Percentiles rank a stretch among this genome's conserved stretches.
Conservation (phyloP, 1,140 invertebrate genomes). For the Myzus persicae region DNA sequence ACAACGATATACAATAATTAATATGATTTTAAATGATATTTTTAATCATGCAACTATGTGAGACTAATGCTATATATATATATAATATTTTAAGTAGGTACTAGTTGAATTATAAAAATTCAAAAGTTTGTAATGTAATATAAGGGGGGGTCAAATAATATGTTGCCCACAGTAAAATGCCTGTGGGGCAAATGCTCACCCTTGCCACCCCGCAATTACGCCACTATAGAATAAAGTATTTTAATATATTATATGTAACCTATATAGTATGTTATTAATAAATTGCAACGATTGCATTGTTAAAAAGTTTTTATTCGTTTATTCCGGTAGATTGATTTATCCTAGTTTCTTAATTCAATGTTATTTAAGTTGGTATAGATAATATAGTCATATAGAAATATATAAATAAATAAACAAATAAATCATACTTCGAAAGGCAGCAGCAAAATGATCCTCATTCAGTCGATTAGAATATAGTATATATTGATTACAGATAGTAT, state of each 20-base stretch:
- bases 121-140: background rate
- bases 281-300: background rate
- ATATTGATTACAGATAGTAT: background rate
- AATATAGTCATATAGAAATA: too few species aligned
- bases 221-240: background rate
- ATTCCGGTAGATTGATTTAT: background rate
- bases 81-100: background rate
- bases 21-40: slow-evolving; percentile 21
- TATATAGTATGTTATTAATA: slow-evolving; percentile 17
- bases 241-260: background rate
- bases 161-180: background rate
- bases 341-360: background rate
- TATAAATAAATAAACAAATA: too few species aligned
- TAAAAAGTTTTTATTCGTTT: slow-evolving; percentile 1
- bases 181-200: background rate
- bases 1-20: slow-evolving; percentile 6
- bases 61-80: background rate
- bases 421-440: background rate
- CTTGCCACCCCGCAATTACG: background rate
- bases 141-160: background rate
- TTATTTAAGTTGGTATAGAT: background rate
- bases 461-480: background rate
- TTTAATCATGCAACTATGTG: background rate
- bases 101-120: background rate
- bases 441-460: background rate